Evolutionary conservation across 2,888 invertebrate genomes (phyloP), one percentile per base, ranked within the genome.

Genomic region (Epiblema foenella): DNA sequence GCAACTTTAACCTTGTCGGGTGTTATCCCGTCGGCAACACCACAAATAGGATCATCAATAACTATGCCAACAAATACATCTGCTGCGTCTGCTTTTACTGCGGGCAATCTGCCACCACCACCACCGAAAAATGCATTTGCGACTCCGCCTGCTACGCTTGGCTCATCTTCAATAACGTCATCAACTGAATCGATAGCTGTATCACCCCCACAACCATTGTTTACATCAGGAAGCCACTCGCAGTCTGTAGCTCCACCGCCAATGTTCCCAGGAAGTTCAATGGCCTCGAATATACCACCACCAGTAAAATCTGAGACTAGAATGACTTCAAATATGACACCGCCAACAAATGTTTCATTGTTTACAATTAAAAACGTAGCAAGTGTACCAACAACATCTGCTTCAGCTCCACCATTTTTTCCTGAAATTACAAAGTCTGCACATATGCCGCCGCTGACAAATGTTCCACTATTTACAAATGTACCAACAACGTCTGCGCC

Each of bases 31-130:
- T 7, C 24, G 15, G 12, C 12, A 11, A 39, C 4, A 7, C 7
- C 52, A 37, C 49, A 52, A 64, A 39, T 17, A 1, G 37, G 33
- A 54, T 37, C 18, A 4, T 42, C 65, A 65, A 39, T 51, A 20
- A 29, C 11, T 24, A 29, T 56, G 4, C 12, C 54, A 20, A 52
- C 15, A 39, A 54, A 24, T 17, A 2, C 24, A 11, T 18, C 54
- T 56, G 8, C 24, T 18, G 52, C n/a, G 12, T 15, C 51, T 17
- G 5, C 17, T 54, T 29, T 29, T 42, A 9, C 46, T 18, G 9
- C 58, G 12, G 57, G 37, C 37, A 69, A 24, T 15, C 9, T 69
- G 24, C 69, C 62, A 4, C 39, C 64, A 4, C 39, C 64, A 20
- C 63, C 63, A 20, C 52, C 63, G 33, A 63, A 17, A 29, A 64